Evolutionary conservation across 53 echinoderm and acorn worm species (phyloP), one percentile per base, ranked within the genome.

Genomic region (Hippasteria phrygiana): DNA sequence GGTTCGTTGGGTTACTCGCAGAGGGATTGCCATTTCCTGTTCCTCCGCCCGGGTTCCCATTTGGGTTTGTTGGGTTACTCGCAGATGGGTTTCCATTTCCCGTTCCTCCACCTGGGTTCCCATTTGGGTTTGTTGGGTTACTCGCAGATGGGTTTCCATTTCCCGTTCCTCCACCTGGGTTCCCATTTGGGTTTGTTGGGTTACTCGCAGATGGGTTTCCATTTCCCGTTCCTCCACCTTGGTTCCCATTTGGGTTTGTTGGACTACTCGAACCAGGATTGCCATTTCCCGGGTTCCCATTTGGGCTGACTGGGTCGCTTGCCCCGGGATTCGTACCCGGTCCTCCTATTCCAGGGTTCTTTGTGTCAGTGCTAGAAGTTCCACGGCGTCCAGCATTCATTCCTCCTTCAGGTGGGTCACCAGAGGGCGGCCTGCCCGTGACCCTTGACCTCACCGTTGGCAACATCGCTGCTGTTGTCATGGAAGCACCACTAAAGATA

Each of bases 371-470:
- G 11, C 18, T 20, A 13, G 55, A 16, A 2, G n/a, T 59, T 26
- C 22, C 2, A 24, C 1, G n/a, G 2, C 8, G 3, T 59, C 59
- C n/a, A 56, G 22, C 75, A 2, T 74, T 43, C 13, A 45, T 46
- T 48, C 50, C 16, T 50, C 48, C 42, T 12, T 11, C 75, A 28
- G 48, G 7, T 51, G 53, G 47, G 31, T 50, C 50, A 31, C 4
- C 51, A 6, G n/a, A 16, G 17, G 33, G 27, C 31, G 53, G 48
- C 51, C 48, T 53, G 5, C 51, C 31, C 51, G 76, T 76, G 46
- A 76, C 76, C 11, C 37, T 50, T 76, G 76, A 76, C 76, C 76
- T 40, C 43, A 73, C 38, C 24, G 73, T 73, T 10, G 73, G 0
- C 73, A 73, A 73, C 20, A 38, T 26, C n/a, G 26, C 24, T 40